phyloP scores from a whole-genome alignment of 2,113 vertebrate species.

The Lynx canadensis region DNA sequence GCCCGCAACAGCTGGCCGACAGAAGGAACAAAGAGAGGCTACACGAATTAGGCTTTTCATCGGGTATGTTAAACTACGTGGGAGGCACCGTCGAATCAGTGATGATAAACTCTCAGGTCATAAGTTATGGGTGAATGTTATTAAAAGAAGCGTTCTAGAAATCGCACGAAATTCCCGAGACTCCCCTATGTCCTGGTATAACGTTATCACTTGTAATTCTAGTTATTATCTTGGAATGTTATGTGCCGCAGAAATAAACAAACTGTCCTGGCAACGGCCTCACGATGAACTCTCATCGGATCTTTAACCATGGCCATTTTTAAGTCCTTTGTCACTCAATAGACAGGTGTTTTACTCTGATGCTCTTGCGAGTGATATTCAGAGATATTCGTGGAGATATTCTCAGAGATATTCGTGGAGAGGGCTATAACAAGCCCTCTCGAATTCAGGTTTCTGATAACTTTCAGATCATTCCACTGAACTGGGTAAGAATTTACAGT shows the following conservation, averaged over 20 bases:
- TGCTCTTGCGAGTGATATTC: neutral
- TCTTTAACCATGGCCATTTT: neutral
- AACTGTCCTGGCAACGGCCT: neutral
- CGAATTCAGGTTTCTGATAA: neutral
- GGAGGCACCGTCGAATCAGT: neutral
- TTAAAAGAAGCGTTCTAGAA: neutral
- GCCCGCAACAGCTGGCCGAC: neutral
- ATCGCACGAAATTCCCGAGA: neutral
- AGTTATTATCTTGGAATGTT: neutral
- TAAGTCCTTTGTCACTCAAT: neutral
- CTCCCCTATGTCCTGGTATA: neutral
- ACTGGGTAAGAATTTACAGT: neutral
- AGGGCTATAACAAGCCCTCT: neutral
- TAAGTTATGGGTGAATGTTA: neutral
- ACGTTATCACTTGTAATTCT: neutral
- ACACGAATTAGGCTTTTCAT: neutral
- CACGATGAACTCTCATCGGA: neutral
- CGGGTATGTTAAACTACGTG: neutral
- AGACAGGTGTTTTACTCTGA: neutral
- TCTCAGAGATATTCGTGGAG: neutral
- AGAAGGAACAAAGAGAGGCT: neutral
- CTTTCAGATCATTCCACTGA: neutral
- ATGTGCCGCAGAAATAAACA: neutral
- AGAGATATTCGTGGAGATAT: neutral
- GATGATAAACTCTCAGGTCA: neutral